Conservation (phyloP, 1,140 invertebrate genomes). For the Heliconius congener region DNA sequence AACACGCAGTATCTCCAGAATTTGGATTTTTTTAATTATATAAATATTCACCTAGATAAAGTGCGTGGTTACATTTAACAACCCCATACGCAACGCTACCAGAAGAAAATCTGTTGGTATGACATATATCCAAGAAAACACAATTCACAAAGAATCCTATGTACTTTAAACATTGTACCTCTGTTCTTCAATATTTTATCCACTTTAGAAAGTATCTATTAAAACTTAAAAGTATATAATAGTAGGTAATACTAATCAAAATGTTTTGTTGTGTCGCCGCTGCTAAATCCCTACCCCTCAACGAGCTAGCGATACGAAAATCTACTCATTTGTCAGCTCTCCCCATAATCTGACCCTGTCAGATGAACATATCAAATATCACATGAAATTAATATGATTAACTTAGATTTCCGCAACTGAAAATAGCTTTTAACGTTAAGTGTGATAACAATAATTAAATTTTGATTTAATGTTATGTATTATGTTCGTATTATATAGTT, state of each 20-base stretch:
- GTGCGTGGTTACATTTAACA: no score
- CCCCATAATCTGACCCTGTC: conserved; percentile 55
- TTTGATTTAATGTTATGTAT: neutral
- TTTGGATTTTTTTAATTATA: no score
- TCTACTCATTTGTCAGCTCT: conserved; percentile 70
- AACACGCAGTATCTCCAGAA: no score
- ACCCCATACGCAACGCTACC: no score
- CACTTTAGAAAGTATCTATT: neutral
- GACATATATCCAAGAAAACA: neutral
- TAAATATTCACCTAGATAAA: no score
- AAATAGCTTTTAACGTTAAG: neutral
- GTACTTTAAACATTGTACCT: neutral
- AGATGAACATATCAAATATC: conserved; percentile 72
- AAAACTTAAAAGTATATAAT: neutral
- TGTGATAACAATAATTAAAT: neutral
- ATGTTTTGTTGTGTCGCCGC: conserved; percentile 22
- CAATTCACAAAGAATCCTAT: no score
- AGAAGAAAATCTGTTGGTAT: neutral
- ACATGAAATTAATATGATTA: conserved; percentile 62
- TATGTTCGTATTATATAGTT: neutral
- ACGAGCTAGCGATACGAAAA: conserved; percentile 62
- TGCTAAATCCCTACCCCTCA: conserved; percentile 53
- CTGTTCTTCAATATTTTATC: neutral
- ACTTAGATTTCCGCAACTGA: conserved; percentile 13
- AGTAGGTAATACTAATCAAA: neutral